Evolutionary conservation across 2,888 invertebrate genomes (phyloP).

Genomic region (Drosophila pseudotakahashii): DNA sequence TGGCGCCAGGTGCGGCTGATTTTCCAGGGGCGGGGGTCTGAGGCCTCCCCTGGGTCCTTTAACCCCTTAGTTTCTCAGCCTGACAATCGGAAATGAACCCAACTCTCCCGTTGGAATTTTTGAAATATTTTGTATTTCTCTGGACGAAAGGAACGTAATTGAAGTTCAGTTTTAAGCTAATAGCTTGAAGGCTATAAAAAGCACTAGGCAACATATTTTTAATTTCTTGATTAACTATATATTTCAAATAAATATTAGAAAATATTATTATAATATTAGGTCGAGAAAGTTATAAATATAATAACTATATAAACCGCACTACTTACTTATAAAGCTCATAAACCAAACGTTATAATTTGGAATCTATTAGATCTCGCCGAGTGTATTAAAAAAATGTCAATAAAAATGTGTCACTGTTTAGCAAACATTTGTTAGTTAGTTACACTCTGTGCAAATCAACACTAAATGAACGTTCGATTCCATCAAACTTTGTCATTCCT

Average conservation of each 20-base stretch:
- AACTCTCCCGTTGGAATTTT: not conserved
- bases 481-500: slow-evolving; percentile 12
- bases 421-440: not conserved
- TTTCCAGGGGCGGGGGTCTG: not conserved
- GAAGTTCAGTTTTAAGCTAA: too few species aligned
- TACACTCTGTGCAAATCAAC: slow-evolving; percentile 6
- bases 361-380: not conserved
- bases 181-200: too few species aligned
- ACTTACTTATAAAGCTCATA: too few species aligned
- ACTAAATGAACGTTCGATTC: slow-evolving; percentile 40
- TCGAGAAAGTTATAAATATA: too few species aligned
- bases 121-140: not conserved
- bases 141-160: too few species aligned
- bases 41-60: slow-evolving; percentile 2
- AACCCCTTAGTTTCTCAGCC: slow-evolving; percentile 9
- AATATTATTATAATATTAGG: too few species aligned
- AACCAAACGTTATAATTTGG: too few species aligned
- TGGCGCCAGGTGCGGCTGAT: slow-evolving; percentile 31
- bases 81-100: slow-evolving; percentile 6
- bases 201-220: too few species aligned
- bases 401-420: not conserved
- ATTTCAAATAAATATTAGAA: too few species aligned
- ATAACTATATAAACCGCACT: too few species aligned
- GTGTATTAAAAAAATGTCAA: too few species aligned
- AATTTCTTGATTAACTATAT: too few species aligned